Conservation (phyloP, 2,113 vertebrate genomes). For the Pluvialis apricaria region DNA sequence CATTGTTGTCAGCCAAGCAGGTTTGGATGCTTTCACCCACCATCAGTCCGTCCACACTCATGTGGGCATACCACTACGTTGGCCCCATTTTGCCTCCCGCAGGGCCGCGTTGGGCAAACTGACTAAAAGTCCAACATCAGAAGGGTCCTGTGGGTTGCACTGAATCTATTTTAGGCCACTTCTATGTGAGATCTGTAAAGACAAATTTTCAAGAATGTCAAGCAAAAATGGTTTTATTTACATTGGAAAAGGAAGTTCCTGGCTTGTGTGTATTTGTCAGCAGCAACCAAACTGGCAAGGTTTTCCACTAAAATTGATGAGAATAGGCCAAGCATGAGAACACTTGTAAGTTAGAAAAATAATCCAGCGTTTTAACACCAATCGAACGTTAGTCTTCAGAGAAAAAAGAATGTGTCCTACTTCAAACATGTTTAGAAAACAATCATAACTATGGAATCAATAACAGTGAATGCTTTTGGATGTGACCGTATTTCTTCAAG, state of each 20-base stretch:
- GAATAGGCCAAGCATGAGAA: neutral
- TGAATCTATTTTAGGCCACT: neutral
- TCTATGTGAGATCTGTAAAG: neutral
- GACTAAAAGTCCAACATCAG: neutral
- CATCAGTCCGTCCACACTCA: neutral
- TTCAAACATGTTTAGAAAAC: neutral
- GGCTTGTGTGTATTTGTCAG: neutral
- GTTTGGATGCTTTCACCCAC: neutral
- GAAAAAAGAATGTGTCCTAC: neutral
- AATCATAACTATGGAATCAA: neutral
- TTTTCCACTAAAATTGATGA: neutral
- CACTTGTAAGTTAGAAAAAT: neutral
- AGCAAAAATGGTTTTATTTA: neutral
- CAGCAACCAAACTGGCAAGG: neutral
- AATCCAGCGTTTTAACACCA: neutral
- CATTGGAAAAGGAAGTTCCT: neutral
- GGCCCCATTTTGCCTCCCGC: neutral
- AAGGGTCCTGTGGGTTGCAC: neutral
- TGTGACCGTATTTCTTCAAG: neutral
- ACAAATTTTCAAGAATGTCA: neutral
- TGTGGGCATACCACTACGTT: neutral
- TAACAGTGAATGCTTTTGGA: neutral
- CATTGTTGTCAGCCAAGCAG: neutral
- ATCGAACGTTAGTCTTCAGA: neutral
- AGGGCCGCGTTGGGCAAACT: neutral